Base-by-base conservation (phyloP, 2,113 vertebrate species). In the Synchiropus splendidus region DNA sequence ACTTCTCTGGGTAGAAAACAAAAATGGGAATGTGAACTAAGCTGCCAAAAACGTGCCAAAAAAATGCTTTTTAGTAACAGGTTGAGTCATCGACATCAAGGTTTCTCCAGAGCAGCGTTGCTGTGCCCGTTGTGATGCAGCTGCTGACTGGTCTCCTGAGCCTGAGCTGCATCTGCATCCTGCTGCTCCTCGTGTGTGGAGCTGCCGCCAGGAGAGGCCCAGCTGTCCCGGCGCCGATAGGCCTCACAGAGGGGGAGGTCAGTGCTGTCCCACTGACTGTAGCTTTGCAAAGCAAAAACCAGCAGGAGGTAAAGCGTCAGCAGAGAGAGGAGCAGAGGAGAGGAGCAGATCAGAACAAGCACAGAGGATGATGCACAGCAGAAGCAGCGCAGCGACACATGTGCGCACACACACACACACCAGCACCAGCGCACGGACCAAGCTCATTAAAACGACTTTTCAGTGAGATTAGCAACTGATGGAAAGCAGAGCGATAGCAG, bases 221-320 rank as follows among this genome's bases (percentile, higher is more conserved):
- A 85, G 17, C 79, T 86, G 76, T 96, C 92, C 59, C 59, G 70
- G 58, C 85, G 87, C 76, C 85, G 88, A 81, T 87, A 97, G 36
- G 90, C 92, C 85, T 97, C 90, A 1, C 90, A 97, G 35, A 98
- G 79, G 1, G 95, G 92, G 53, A 97, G 89, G 31, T 92, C 90
- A 55, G 80, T 87, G 78, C 83, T 85, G 79, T 94, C 90, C 84
- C 90, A 93, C 51, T 90, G 88, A 88, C 90, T 92, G 78, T 89
- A 94, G 89, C 94, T 96, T 90, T 88, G 80, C 81, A 77, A 68
- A 78, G 80, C 75, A 80, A 85, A 79, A 82, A 77, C 83, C 79
- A 79, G 72, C 75, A 74, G 65, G 62, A 64, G 50, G 66, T 64
- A 76, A 63, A 67, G 61, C 69, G 47, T 64, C 69, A 78, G 74